phyloP scores from a whole-genome alignment of 2,797 vertebrate genomes.

The Melanotaenia boesemani region DNA sequence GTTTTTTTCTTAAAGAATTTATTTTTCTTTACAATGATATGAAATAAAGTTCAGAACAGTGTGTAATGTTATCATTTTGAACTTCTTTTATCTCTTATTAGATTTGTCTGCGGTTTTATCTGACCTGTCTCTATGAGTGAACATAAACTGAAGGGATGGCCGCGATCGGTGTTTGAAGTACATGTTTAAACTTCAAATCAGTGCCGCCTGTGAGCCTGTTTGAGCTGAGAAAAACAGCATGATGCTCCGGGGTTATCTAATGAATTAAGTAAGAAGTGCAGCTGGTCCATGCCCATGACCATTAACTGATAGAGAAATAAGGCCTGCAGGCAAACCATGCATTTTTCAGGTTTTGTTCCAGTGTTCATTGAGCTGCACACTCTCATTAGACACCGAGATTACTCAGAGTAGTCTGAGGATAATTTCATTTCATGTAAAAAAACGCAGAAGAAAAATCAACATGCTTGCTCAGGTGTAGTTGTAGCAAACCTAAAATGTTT shows the following conservation, averaged over 20 bases:
- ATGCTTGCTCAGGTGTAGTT: not conserved
- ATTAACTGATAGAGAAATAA: slow-evolving; percentile 79
- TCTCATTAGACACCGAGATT: slow-evolving; percentile 63
- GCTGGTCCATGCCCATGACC: slow-evolving; percentile 71
- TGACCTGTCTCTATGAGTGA: slow-evolving; percentile 25
- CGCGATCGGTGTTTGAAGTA: slow-evolving; percentile 38
- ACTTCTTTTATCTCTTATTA: slow-evolving; percentile 27
- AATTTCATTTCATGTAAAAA: slow-evolving; percentile 54
- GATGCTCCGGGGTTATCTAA: slow-evolving; percentile 58
- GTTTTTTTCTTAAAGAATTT: slow-evolving; percentile 32
- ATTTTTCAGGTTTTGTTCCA: slow-evolving; percentile 75
- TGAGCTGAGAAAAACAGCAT: slow-evolving; percentile 27
- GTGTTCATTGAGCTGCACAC: slow-evolving; percentile 26
- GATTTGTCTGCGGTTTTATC: slow-evolving; percentile 20
- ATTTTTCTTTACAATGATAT: slow-evolving; percentile 9
- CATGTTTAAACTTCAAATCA: slow-evolving; percentile 53
- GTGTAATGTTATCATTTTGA: slow-evolving; percentile 17
- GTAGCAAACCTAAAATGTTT: not conserved
- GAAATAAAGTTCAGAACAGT: slow-evolving; percentile 32
- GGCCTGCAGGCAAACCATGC: slow-evolving; percentile 72
- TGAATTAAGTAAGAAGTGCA: slow-evolving; percentile 68
- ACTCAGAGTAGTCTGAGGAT: slow-evolving; percentile 32
- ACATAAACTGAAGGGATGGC: slow-evolving; percentile 22
- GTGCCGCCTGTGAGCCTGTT: slow-evolving; percentile 18
- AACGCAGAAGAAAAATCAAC: slow-evolving; percentile 37